Base-by-base conservation (phyloP, 1,140 invertebrate genomes). In the Zaprionus vittiger region DNA sequence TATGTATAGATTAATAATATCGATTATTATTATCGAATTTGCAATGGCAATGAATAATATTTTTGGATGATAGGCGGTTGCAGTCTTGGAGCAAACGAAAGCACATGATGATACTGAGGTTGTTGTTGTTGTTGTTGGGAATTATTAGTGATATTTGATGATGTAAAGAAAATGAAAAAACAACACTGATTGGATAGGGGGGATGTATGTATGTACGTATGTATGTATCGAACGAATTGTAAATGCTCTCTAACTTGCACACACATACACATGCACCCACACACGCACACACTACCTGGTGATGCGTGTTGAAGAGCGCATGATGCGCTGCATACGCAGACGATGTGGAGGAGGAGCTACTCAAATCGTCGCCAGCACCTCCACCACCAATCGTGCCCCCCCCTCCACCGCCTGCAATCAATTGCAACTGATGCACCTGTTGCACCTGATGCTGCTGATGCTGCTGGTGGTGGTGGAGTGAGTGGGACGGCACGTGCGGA, bases 261-360 rank as follows among this genome's bases (percentile, higher is more conserved):
- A 63, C 66, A 76, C 73, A 64, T 49, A 76, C 57, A 68, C 80
- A 83, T 73, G 69, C 68, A 78, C 65, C 63, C 73, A 74, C 75
- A 80, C 77, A 70, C 79, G 66, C 83, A 83, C 85, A 77, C 82
- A 91, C 86, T 91, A 86, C 86, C 86, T 91, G 80, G 68, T 91
- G 86, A 91, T 90, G 84, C 85, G 84, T 87, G 84, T 74, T 89
- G 84, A 81, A 87, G 63, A 87, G 84, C 78, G 85, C 81, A 70
- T 85, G 82, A 77, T 91, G 85, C 73, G 77, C 79, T 67, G 79
- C 86, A 72, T 85, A 85, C 31, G 31, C 31, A 59, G 85, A 79
- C 49, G 74, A 73, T 76, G 79, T 81, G 81, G 85, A 86, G 85
- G 85, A 86, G 86, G 85, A 86, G 86, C 82, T 85, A 90, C 73